Conservation (phyloP, 64 coral and sea anemone genomes). For the Actinia equina region DNA sequence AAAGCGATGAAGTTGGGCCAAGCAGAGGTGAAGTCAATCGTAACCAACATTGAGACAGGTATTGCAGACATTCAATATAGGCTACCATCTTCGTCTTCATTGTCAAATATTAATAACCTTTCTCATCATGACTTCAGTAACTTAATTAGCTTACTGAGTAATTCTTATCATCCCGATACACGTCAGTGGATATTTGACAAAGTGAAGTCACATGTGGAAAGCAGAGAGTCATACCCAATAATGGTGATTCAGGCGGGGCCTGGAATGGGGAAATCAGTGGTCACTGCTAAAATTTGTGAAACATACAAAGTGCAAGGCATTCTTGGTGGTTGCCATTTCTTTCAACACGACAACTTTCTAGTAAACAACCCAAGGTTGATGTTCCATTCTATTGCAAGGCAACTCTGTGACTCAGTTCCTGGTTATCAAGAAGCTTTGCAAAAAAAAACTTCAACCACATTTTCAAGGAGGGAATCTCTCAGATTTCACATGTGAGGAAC, state of each 20-base stretch:
- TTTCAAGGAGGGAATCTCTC: too few relatives aligned
- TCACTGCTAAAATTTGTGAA: constrained; percentile 47
- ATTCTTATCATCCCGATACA: too few relatives aligned
- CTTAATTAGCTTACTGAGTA: too few relatives aligned
- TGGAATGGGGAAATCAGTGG: constrained; percentile 64
- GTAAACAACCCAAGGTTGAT: constrained; percentile 49
- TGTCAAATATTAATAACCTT: too few relatives aligned
- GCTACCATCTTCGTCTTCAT: too few relatives aligned
- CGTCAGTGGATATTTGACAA: too few relatives aligned
- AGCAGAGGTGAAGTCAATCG: too few relatives aligned
- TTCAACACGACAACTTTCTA: constrained; percentile 42
- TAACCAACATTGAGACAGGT: too few relatives aligned
- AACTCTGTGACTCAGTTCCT: constrained; percentile 34
- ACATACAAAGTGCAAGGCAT: not conserved
- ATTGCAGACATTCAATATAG: too few relatives aligned
- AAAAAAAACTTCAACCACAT: constrained; percentile 30
- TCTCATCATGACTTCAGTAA: too few relatives aligned
- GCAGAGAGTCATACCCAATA: not conserved
- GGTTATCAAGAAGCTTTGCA: constrained; percentile 23
- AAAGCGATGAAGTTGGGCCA: too few relatives aligned
- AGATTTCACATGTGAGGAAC: not conserved
- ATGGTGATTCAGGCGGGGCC: constrained; percentile 44
- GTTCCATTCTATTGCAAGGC: constrained; percentile 50
- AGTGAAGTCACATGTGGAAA: too few relatives aligned
- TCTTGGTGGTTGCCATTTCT: constrained; percentile 59